Base-by-base conservation (phyloP, 2,888 invertebrate species). In the Drosophila multiciliata region DNA sequence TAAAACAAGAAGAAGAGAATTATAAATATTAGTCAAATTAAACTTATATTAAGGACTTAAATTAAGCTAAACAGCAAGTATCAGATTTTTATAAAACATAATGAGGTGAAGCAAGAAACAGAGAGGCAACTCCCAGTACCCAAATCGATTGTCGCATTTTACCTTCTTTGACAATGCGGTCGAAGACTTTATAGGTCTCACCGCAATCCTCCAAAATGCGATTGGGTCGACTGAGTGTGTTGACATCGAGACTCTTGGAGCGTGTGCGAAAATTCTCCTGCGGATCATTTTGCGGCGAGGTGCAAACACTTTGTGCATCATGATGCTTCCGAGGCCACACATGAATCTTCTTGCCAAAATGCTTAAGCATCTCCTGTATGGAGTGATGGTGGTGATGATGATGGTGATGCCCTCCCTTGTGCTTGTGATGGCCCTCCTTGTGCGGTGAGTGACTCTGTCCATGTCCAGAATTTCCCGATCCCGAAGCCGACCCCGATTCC, bases 171-270 rank as follows among this genome's bases (percentile, higher is more conserved):
- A 97, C 94, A 89, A 97, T 97, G 80, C 95, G 94, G 80, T 97
- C 97, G 92, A 95, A 97, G 87, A 97, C 97, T 91, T 95, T 95
- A 91, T 97, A 97, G 7, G 97, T 97, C 11, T 96, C 95, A 60
- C 96, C 97, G 91, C 97, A 97, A 91, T 97, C 97, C 72, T 95
- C 95, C n/a, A 95, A 93, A 68, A 94, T 93, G 17, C 88, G 88
- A 70, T 94, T 94, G 79, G 94, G 93, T 49, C 94, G 92, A 70
- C 85, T 89, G 32, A 90, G 75, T 58, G 94, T 93, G 63, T 94
- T 94, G 9, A 94, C 94, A 91, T 97, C 97, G 81, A 97, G 93
- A 57, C 97, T 97, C 91, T 97, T 97, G 49, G 97, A 97, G 54
- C 97, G 94, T 53, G 95, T 95, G 23, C 97, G 94, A 90, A 97